Evolutionary conservation across 2,888 invertebrate species (phyloP), one percentile per base, ranked within the genome.

Genomic region (Norana najaformis): DNA sequence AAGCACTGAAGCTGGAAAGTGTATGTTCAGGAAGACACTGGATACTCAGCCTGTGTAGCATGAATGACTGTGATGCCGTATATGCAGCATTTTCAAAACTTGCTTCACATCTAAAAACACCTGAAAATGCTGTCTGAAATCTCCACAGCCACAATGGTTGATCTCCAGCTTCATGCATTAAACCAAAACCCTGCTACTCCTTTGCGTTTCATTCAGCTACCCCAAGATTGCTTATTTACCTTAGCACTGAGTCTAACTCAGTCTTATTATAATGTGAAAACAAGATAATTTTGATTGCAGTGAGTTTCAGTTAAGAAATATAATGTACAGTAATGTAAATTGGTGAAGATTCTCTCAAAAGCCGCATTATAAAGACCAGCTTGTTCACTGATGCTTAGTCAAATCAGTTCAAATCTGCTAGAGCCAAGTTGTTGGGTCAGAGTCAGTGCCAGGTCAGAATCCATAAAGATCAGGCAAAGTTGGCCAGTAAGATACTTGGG

Each of bases 11-110:
- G 34, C 36, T 83, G 83, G 83, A 83, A 36, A 34, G 83, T 34
- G 14, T 83, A 18, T 83, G 83, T 34, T 83, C 83, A 34, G 83
- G 83, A 36, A 34, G 83, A 34, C 34, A 36, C 34, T 83, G 83
- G 83, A 36, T 36, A 83, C 83, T 83, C 83, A 36, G 83, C 83
- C 83, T 83, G 5, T 83, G 83, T 20, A 83, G 83, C 83, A 83
- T 36, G 83, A 36, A 83, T 20, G 36, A 83, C 36, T 35, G 18
- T 14, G 83, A 83, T 36, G 83, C 36, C 34, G n/a, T 83, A 34
- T 20, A 36, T 35, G 14, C 35, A 34, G 83, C 35, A 35, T 83
- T 83, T 36, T 83, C 83, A 83, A 83, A 34, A 83, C 83, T 83
- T 36, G 83, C 36, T 83, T 83, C n/a, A 34, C 36, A 36, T 83